Evolutionary conservation across 2,113 vertebrate genomes (phyloP), one percentile per base, ranked within the genome.

Genomic region (Peromyscus californicus): DNA sequence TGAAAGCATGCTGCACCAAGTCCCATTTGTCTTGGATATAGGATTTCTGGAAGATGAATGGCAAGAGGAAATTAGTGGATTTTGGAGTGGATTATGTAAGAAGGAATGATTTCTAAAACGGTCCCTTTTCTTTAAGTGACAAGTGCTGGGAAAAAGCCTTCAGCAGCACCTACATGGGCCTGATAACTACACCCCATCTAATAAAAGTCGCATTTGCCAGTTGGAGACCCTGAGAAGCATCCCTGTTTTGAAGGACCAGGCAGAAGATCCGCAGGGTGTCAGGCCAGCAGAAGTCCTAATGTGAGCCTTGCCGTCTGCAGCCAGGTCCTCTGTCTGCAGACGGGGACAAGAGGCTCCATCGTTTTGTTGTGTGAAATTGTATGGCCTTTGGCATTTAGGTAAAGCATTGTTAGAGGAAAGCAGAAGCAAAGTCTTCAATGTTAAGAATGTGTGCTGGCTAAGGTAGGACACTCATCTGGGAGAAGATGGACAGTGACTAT

Each of bases 1-100:
- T 86, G 95, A 96, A 97, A 90, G 91, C 70, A 33, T 59, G 92
- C 93, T 96, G 7, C 70, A 39, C 91, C 88, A 94, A 97, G 97
- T 98, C 89, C 94, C 94, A 94, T 97, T 98, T 97, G 79, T 97
- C 94, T 98, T 96, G 94, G 93, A 79, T 97, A 92, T 67, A 95
- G 75, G 80, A 95, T 96, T 97, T 97, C 69, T 70, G 89, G 79
- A 97, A 98, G 89, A 97, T 94, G 96, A 98, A 96, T 95, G 91
- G 45, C 89, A 96, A 92, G 93, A 95, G 87, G 93, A 97, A 98
- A 96, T 97, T 95, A 96, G 91, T 95, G 91, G 94, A 87, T 96
- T 95, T 95, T 96, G 75, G 79, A 96, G 76, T 93, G 65, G 51
- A 90, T 76, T 97, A 45, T 82, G 12, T 83, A 85, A 93, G 74